Base-by-base conservation (phyloP, 2,888 invertebrate species). In the Eristalinus aeneus region DNA sequence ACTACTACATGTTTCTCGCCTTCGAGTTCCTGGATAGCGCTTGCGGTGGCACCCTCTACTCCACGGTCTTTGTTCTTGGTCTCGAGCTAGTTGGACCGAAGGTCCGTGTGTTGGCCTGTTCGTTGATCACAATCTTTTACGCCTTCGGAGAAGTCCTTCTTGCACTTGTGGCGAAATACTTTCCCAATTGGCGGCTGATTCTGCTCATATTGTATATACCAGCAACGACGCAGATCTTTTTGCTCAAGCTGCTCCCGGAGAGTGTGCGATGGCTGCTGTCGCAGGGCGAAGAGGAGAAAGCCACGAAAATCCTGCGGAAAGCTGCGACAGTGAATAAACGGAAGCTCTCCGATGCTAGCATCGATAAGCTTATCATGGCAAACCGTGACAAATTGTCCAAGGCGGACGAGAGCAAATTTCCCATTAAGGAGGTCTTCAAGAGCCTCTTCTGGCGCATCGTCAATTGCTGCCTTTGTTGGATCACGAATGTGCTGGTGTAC, bases 391-490 rank as follows among this genome's bases (percentile, higher is more conserved):
- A 91, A 64, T 81, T 92, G 31, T 65, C 88, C 22, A 88, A 89
- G 32, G 89, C 90, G 1, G 83, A 89, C 1, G 92, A 91, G 71
- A 88, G 90, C 0, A 90, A 88, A 16, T 92, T 91, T 74, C 91
- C 91, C 1, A 90, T 92, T n/a, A 89, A 90, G 5, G 89, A 90
- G 32, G 91, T 92, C 0, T 92, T 91, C 54, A 88, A 85, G n/a
- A 89, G 89, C 65, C 88, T 92, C 22, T 89, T 90, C 63, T 91
- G 91, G 90, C 90, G 92, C 53, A 91, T 93, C 72, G 81, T 94
- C 1, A 95, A 95, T 68, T 96, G 96, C 88, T 95, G 95, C n/a
- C 94, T 96, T 88, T 96, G 96, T 93, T 97, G 96, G 96, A 94
- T 96, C 20, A 95, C 96, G 0, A 95, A 96, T 89, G 95, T 96